A percentile compares a stretch with the other conserved stretches of the same genome.
Evolutionary conservation across 2,888 invertebrate species (phyloP).

Genomic region (Melanostoma mellinum): DNA sequence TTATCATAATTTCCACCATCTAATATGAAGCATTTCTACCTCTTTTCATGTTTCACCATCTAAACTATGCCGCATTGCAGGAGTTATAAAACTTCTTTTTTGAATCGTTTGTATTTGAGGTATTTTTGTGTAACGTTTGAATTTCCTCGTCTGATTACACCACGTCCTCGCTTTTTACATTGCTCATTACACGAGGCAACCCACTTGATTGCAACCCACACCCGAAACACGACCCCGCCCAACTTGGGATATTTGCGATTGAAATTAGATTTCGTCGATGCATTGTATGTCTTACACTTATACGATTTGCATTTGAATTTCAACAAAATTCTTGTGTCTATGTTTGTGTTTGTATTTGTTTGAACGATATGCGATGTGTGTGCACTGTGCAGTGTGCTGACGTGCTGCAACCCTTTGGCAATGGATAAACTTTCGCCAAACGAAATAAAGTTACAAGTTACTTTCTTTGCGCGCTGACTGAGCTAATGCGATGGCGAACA

Average conservation of each 20-base stretch:
- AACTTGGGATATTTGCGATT: constrained; percentile 63
- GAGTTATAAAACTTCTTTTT: no score
- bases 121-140: no score
- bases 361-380: constrained; percentile 6
- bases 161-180: constrained; percentile 6
- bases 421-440: constrained; percentile 38
- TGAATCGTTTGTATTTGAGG: no score
- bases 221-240: neutral
- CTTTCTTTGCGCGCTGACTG: constrained; percentile 22
- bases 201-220: neutral
- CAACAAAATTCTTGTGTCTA: constrained; percentile 13
- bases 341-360: constrained; percentile 7
- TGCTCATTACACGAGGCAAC: constrained; percentile 32
- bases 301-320: constrained; percentile 61
- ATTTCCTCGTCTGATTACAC: constrained; percentile 17
- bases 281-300: constrained; percentile 64
- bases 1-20: no score
- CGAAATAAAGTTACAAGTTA: constrained; percentile 53
- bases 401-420: constrained; percentile 2
- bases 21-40: no score
- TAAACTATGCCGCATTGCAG: no score
- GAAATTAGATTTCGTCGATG: constrained; percentile 66
- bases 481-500: constrained; percentile 58
- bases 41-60: no score
- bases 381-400: neutral